phyloP scores from a whole-genome alignment of 2,797 vertebrate genomes.

The Gastrophryne carolinensis region DNA sequence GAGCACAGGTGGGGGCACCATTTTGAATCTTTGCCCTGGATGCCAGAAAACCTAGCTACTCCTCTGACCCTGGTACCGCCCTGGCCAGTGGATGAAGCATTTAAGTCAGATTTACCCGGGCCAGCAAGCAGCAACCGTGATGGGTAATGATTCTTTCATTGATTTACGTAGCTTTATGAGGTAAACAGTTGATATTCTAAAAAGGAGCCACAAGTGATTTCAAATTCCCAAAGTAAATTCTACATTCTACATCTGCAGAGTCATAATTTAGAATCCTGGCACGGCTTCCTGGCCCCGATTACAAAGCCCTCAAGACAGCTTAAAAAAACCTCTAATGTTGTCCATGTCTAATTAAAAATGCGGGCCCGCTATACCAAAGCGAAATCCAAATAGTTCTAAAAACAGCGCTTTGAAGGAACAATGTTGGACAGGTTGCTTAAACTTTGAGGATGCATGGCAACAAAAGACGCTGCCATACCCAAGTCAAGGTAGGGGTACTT shows the following conservation, averaged over 20 bases:
- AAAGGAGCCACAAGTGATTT: neutral
- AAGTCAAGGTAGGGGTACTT: neutral
- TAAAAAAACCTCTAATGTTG: slow-evolving; percentile 25
- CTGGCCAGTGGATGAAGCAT: too few species aligned
- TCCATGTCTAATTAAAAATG: slow-evolving; percentile 36
- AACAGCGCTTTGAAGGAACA: slow-evolving; percentile 5
- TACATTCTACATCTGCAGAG: slow-evolving; percentile 6
- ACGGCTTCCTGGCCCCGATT: neutral
- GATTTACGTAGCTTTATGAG: neutral
- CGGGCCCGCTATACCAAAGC: slow-evolving; percentile 9
- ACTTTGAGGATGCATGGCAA: slow-evolving; percentile 17
- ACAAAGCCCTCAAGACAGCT: slow-evolving; percentile 13
- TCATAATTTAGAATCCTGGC: slow-evolving; percentile 22
- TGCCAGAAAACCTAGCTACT: too few species aligned
- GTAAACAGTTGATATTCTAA: slow-evolving; percentile 1
- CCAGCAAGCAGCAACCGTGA: neutral
- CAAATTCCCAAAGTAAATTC: slow-evolving; percentile 1
- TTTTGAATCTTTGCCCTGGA: too few species aligned
- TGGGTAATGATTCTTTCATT: neutral
- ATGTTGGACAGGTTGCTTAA: slow-evolving; percentile 20
- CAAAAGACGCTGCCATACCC: neutral
- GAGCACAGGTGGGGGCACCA: too few species aligned
- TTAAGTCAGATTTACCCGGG: too few species aligned
- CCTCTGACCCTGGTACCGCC: too few species aligned
- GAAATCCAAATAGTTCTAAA: slow-evolving; percentile 9